phyloP scores from a whole-genome alignment of 1,140 invertebrate species.

The Zaprionus nigranus region DNA sequence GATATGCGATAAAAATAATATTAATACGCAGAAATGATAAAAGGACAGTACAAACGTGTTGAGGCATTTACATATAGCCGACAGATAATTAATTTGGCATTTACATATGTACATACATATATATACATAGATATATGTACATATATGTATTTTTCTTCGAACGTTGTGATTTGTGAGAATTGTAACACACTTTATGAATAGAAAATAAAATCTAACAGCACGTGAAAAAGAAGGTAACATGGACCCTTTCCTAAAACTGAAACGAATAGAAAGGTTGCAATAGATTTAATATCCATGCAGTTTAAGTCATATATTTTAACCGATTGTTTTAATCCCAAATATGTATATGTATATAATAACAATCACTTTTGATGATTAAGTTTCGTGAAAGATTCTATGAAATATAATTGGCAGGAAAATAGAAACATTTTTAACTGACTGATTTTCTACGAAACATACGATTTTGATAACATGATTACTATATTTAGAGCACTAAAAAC shows the following conservation, averaged over 20 bases:
- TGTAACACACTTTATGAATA: background rate
- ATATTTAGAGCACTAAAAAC: no score
- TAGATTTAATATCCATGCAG: background rate
- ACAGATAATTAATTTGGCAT: background rate
- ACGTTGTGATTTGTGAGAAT: background rate
- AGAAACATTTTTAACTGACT: no score
- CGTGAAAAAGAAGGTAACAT: background rate
- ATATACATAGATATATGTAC: background rate
- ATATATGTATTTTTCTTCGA: conserved; percentile 1
- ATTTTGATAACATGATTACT: no score
- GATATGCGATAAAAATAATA: background rate
- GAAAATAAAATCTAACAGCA: background rate
- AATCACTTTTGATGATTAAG: no score
- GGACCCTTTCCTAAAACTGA: background rate
- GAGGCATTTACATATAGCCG: background rate
- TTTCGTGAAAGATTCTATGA: no score
- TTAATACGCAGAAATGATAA: background rate
- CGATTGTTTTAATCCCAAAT: no score
- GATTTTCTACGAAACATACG: no score
- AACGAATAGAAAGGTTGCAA: background rate
- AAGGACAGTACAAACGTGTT: background rate
- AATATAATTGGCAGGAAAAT: no score
- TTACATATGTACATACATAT: background rate
- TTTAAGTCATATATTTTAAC: background rate
- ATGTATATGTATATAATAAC: no score